Evolutionary conservation across 2,113 vertebrate genomes (phyloP).

Genomic region (human): DNA sequence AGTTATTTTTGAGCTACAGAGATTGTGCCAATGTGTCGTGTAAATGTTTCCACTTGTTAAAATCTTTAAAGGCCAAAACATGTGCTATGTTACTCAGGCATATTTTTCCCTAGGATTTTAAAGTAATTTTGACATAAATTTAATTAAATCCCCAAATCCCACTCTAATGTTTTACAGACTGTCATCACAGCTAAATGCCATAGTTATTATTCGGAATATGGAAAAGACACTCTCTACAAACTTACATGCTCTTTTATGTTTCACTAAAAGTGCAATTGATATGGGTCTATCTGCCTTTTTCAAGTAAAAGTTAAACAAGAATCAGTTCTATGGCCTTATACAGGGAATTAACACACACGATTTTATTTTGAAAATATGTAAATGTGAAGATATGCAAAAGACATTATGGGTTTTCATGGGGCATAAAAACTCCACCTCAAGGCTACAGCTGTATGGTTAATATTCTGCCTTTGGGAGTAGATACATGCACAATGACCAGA

Average conservation of each 20-base stretch:
- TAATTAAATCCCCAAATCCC: conserved; percentile 68
- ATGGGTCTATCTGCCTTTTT: background rate
- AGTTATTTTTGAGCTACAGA: conserved; percentile 43
- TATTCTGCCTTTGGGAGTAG: background rate
- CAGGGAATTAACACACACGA: background rate
- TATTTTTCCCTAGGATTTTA: conserved; percentile 45
- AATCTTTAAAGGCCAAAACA: conserved; percentile 74
- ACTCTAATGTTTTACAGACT: conserved; percentile 32
- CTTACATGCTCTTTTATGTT: background rate
- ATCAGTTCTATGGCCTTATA: background rate
- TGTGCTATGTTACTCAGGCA: conserved; percentile 48
- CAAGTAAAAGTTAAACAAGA: background rate
- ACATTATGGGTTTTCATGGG: background rate
- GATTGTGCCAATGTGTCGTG: conserved; percentile 56
- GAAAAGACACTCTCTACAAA: background rate
- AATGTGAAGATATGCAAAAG: background rate
- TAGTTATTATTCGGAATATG: conserved; percentile 32
- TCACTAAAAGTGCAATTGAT: background rate
- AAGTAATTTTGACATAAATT: conserved; percentile 57
- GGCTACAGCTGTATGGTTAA: background rate
- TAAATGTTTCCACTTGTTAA: conserved; percentile 72
- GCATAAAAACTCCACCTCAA: background rate
- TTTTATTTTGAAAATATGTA: background rate
- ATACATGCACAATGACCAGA: background rate
- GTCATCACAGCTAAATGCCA: conserved; percentile 37